These are phyloP conservation scores for Rhogogaster chlorosoma DNA, from an alignment of 2,888 invertebrate species.

Conservation along the genomic window DNA sequence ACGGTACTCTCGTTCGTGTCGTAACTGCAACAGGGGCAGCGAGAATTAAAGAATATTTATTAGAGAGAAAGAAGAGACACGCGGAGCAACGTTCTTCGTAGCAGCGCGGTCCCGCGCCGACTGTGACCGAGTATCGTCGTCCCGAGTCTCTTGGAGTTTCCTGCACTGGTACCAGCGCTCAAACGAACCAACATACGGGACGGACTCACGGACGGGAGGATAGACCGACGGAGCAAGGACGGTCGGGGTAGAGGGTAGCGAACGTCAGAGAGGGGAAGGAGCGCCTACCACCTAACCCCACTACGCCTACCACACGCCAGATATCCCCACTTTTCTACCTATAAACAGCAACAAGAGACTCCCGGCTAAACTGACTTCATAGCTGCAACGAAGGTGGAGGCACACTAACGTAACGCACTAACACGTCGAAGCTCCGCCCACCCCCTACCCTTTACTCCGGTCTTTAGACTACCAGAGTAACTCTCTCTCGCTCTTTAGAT, in stretches of 20 bases:
- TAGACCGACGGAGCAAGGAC: neutral
- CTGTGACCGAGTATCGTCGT: slow-evolving; percentile 66
- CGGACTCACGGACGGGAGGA: neutral
- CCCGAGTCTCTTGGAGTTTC: slow-evolving; percentile 50
- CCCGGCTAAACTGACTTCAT: slow-evolving; percentile 4
- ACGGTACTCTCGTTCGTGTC: slow-evolving; percentile 1
- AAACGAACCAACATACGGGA: neutral
- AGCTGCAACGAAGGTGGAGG: slow-evolving; percentile 7
- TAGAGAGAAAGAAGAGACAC: slow-evolving; percentile 32
- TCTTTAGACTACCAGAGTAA: neutral
- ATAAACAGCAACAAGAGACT: slow-evolving; percentile 17
- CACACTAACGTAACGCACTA: slow-evolving; percentile 39
- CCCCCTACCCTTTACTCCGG: slow-evolving; percentile 46
- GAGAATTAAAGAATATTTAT: slow-evolving; percentile 14
- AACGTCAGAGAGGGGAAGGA: slow-evolving; percentile 24
- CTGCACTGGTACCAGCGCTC: slow-evolving; percentile 18
- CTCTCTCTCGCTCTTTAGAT: slow-evolving; percentile 15
- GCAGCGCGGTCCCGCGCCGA: slow-evolving; percentile 77
- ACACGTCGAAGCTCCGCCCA: slow-evolving; percentile 22
- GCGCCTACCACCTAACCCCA: slow-evolving; percentile 34
- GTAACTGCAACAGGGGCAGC: slow-evolving; percentile 1
- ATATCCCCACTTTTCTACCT: neutral
- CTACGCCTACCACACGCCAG: slow-evolving; percentile 6
- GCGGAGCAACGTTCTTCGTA: slow-evolving; percentile 66
- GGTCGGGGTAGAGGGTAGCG: neutral